Percentiles rank a stretch among this genome's conserved stretches.
phyloP scores from a whole-genome alignment of 2,797 vertebrate species.

The Mycteria americana region DNA sequence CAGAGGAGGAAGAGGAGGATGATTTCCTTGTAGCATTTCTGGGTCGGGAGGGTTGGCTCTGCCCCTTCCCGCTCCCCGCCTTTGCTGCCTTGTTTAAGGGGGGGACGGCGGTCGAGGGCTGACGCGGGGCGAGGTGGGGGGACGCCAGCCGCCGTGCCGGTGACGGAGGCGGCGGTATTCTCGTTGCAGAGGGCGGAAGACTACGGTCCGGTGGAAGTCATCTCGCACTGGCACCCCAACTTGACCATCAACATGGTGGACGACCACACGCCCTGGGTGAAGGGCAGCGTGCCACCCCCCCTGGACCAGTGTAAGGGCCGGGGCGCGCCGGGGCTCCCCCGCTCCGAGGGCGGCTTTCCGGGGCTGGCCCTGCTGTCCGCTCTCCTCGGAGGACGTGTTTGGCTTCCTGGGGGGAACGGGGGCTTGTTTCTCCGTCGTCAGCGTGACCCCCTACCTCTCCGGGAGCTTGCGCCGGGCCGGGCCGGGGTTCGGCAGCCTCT shows the following conservation, averaged over 20 bases:
- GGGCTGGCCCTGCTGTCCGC: not conserved
- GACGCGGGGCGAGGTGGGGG: accelerated
- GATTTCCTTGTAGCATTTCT: not conserved
- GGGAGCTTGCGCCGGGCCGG: not conserved
- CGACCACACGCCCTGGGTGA: constrained; percentile 97
- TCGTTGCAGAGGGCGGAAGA: constrained; percentile 87
- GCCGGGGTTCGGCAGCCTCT: not conserved
- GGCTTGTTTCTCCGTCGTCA: not conserved
- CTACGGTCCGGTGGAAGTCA: constrained; percentile 92
- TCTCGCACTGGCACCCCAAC: constrained; percentile 98
- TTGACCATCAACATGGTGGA: constrained; percentile 97
- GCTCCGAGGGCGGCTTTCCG: no score
- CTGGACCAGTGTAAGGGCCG: constrained; percentile 88
- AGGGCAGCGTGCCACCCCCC: constrained; percentile 92
- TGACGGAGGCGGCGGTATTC: accelerated
- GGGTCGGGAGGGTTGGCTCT: not conserved
- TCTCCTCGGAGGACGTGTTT: not conserved
- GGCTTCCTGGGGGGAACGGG: not conserved
- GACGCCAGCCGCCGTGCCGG: accelerated
- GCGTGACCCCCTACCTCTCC: no score
- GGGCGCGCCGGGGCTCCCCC: accelerated
- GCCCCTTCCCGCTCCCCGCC: not conserved
- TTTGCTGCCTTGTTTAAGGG: no score
- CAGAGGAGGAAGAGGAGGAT: not conserved
- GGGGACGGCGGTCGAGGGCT: accelerated